Evolutionary conservation across 2,113 vertebrate genomes (phyloP), one percentile per base, ranked within the genome.

Genomic region (Triplophysa siluroides): DNA sequence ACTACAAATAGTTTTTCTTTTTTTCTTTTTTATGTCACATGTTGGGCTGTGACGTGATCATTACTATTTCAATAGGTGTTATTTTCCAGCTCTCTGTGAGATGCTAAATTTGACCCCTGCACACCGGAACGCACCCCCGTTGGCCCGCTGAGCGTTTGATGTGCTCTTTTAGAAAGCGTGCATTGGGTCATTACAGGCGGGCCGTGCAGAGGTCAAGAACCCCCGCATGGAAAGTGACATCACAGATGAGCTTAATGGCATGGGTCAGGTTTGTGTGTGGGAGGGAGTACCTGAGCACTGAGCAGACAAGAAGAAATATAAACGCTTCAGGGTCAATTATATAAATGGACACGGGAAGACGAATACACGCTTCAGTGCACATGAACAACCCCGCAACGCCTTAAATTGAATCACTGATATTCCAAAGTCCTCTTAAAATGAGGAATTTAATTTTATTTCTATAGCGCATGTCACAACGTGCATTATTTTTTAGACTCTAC

Each of bases 211-310:
- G 69, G 12, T 56, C 33, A 60, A 18, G 60, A 52, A 3, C 4
- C 72, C 33, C 84, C 76, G 78, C 70, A 84, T 72, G 19, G 1
- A 29, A 73, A 60, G 12, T 60, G n/a, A 73, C 45, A 47, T 64
- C 81, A 82, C 64, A 85, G 83, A 84, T 56, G 65, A 79, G 83
- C 80, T 85, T 87, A 88, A 90, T 81, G 82, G 76, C 23, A 21
- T 45, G n/a, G 85, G 86, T 88, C 62, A 5, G 5, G 64, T 43
- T 1, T 29, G 26, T 29, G 29, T 70, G 10, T 68, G 2, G 3
- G 13, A 38, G 3, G 8, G 80, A 52, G 68, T 24, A 72, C 26
- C 23, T 72, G 69, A 56, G 69, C 52, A 72, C 50, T 21, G 70
- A 52, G 54, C 72, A 74, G 38, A 45, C 33, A 43, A 21, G 58